phyloP scores from a whole-genome alignment of 2,888 invertebrate genomes.

The Caenorhabditis becei region DNA sequence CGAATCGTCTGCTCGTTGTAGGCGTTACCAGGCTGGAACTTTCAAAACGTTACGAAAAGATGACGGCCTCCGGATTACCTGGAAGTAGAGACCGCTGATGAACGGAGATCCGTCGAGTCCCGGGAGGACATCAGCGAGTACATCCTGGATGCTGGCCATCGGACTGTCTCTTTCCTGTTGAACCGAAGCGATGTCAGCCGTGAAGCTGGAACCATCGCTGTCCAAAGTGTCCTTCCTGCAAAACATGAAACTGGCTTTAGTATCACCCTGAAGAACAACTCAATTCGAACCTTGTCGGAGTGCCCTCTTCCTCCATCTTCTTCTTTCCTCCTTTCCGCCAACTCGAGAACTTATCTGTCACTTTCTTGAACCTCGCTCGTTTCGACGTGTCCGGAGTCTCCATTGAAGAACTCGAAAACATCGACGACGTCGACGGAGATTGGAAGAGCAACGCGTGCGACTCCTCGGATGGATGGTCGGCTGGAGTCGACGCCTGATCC shows the following conservation, averaged over 20 bases:
- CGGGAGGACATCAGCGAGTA: slow-evolving; percentile 67
- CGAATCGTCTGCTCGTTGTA: slow-evolving; percentile 90
- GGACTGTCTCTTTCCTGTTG: slow-evolving; percentile 51
- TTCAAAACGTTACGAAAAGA: not conserved
- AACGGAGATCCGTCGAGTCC: slow-evolving; percentile 69
- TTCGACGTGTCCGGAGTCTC: slow-evolving; percentile 44
- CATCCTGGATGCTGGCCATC: slow-evolving; percentile 67
- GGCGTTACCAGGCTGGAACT: slow-evolving; percentile 82
- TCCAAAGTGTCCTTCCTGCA: slow-evolving; percentile 36
- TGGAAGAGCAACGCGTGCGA: slow-evolving; percentile 26
- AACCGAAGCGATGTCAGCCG: not conserved
- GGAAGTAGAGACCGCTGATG: slow-evolving; percentile 70
- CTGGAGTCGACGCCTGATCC: slow-evolving; percentile 13
- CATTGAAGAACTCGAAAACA: slow-evolving; percentile 2
- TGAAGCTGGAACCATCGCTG: slow-evolving; percentile 12
- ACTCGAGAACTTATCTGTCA: slow-evolving; percentile 73
- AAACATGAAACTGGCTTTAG: no score
- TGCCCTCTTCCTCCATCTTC: slow-evolving; percentile 51
- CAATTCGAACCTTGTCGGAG: not conserved
- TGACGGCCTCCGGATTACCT: no score
- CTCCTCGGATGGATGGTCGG: slow-evolving; percentile 25
- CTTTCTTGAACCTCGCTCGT: slow-evolving; percentile 59
- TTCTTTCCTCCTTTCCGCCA: slow-evolving; percentile 67
- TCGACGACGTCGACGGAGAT: slow-evolving; percentile 23
- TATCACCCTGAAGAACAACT: no score